Conservation (phyloP, 2,113 vertebrate species). For the Ceyx margarethae region DNA sequence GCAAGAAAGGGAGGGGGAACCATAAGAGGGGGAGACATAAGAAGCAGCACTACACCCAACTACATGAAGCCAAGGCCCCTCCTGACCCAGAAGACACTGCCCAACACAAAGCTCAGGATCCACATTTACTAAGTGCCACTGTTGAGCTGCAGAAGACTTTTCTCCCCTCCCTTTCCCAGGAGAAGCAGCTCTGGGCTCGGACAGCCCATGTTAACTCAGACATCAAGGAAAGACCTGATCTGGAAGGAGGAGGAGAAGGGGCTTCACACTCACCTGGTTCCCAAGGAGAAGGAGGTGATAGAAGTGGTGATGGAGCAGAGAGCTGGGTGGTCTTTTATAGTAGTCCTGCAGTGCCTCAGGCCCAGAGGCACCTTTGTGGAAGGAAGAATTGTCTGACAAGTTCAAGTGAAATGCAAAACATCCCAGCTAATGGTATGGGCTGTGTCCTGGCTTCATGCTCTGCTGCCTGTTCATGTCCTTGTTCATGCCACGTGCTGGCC, state of each 20-base stretch:
- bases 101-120: neutral
- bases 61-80: neutral
- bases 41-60: too few relatives aligned
- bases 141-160: neutral
- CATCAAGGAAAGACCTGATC: neutral
- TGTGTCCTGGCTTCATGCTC: neutral
- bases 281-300: neutral
- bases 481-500: neutral
- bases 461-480: neutral
- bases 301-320: neutral
- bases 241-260: neutral
- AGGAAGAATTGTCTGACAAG: neutral
- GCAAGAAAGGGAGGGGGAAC: too few relatives aligned
- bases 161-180: neutral
- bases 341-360: neutral
- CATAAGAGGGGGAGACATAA: fast-evolving
- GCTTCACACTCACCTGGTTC: neutral
- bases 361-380: neutral
- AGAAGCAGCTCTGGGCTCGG: fast-evolving
- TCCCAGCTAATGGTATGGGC: neutral
- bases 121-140: too few relatives aligned
- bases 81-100: neutral
- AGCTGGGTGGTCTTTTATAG: neutral
- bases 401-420: neutral
- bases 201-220: neutral